These are phyloP conservation scores for Aythya baeri DNA, from an alignment of 2,113 vertebrate species.

Conservation along the genomic window DNA sequence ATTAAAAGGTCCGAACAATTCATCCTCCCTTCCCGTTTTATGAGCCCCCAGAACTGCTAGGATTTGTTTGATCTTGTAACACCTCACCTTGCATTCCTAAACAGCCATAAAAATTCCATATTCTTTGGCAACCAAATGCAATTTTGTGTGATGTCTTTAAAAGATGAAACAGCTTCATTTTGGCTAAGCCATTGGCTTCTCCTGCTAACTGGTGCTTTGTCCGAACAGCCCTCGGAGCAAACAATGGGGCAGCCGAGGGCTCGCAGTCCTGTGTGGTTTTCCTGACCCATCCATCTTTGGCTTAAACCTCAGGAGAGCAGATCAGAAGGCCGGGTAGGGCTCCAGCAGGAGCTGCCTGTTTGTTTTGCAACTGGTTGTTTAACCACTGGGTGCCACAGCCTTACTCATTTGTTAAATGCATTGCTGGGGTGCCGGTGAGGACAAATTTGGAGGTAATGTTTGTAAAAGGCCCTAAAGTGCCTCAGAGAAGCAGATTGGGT, in stretches of 20 bases:
- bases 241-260: not conserved
- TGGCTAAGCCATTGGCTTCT: not conserved
- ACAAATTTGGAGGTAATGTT: not conserved
- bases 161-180: not conserved
- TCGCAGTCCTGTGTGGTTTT: not conserved
- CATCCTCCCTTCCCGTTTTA: constrained; percentile 17
- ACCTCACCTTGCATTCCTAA: not conserved
- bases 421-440: not conserved
- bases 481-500: not conserved
- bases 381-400: not conserved
- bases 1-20: not conserved
- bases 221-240: not conserved
- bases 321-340: fast-evolving
- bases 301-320: not conserved
- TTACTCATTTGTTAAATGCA: not conserved
- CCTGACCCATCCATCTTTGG: not conserved
- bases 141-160: not conserved
- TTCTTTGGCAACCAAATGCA: not conserved
- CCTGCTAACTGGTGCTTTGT: not conserved
- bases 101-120: not conserved
- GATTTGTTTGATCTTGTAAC: constrained; percentile 29
- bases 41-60: not conserved
- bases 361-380: not conserved
- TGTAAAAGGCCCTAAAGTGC: not conserved
- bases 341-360: not conserved